A percentile compares a stretch with the other conserved stretches of the same genome.
Evolutionary conservation across 2,888 invertebrate genomes (phyloP).

Genomic region (Heliconius aoede): DNA sequence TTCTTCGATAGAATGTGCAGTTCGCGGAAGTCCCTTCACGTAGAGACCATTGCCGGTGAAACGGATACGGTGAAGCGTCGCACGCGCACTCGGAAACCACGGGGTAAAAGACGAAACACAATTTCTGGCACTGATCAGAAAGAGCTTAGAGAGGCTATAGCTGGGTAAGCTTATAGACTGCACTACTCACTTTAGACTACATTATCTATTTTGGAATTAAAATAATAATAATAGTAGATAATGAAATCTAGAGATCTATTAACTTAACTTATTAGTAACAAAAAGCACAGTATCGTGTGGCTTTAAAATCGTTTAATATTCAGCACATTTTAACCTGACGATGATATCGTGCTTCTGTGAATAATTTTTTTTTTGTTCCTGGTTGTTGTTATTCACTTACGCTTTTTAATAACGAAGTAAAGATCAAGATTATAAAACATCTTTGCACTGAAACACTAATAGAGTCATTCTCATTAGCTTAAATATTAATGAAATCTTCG

Average conservation of each 20-base stretch:
- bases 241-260: slow-evolving; percentile 73
- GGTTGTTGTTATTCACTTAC: slow-evolving; percentile 72
- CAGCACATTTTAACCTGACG: slow-evolving; percentile 76
- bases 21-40: slow-evolving; percentile 91
- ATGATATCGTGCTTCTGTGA: slow-evolving; percentile 81
- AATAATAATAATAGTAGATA: slow-evolving; percentile 61
- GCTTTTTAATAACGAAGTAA: slow-evolving; percentile 51
- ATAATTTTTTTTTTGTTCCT: slow-evolving; percentile 73
- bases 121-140: slow-evolving; percentile 95
- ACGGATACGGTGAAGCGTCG: slow-evolving; percentile 87
- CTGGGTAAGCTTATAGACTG: slow-evolving; percentile 88
- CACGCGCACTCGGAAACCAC: slow-evolving; percentile 88
- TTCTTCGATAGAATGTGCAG: slow-evolving; percentile 95
- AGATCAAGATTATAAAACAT: slow-evolving; percentile 73
- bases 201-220: slow-evolving; percentile 59
- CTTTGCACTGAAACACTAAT: slow-evolving; percentile 80
- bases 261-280: slow-evolving; percentile 71
- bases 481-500: slow-evolving; percentile 74
- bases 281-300: slow-evolving; percentile 77
- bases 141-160: slow-evolving; percentile 93
- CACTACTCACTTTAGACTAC: slow-evolving; percentile 74
- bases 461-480: slow-evolving; percentile 81
- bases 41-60: slow-evolving; percentile 77
- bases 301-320: slow-evolving; percentile 68
- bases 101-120: slow-evolving; percentile 94